Evolutionary conservation across 2,888 invertebrate genomes (phyloP), one percentile per base, ranked within the genome.

Genomic region (Carterocephalus palaemon): DNA sequence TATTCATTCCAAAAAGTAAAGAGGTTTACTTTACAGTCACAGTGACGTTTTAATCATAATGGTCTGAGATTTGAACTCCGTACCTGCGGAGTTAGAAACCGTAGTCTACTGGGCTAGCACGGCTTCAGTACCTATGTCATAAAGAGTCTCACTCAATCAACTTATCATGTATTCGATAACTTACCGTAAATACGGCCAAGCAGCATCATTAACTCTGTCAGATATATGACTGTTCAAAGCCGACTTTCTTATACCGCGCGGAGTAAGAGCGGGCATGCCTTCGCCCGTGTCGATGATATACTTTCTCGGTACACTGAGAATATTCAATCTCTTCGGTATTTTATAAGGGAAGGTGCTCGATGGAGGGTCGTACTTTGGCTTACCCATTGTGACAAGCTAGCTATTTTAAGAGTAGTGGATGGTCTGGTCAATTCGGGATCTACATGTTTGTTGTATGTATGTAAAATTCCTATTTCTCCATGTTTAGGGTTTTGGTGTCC

Each of bases 121-220:
- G n/a, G n/a, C n/a, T n/a, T n/a, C n/a, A n/a, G n/a, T n/a, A n/a
- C n/a, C n/a, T n/a, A n/a, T n/a, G n/a, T n/a, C n/a, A n/a, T n/a
- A n/a, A n/a, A n/a, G n/a, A n/a, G n/a, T n/a, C n/a, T n/a, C n/a
- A n/a, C n/a, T n/a, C n/a, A n/a, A n/a, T n/a, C n/a, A n/a, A n/a
- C n/a, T n/a, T n/a, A n/a, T n/a, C n/a, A n/a, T n/a, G n/a, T n/a
- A n/a, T n/a, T n/a, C n/a, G n/a, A n/a, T n/a, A 7, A 54, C 69
- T 65, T 56, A 85, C 84, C 83, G 67, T 38, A 75, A 42, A 47
- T 70, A 79, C 2, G 85, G 85, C 73, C 70, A 82, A 1, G 82
- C 64, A 1, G 64, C 76, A 22, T 85, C 85, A 20, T 64, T 61
- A 1, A 82, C 67, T 50, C 79, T 64, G 20, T 82, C 81, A 2